Base-by-base conservation (phyloP, 1,140 invertebrate species). In the Oscheius sp. region DNA sequence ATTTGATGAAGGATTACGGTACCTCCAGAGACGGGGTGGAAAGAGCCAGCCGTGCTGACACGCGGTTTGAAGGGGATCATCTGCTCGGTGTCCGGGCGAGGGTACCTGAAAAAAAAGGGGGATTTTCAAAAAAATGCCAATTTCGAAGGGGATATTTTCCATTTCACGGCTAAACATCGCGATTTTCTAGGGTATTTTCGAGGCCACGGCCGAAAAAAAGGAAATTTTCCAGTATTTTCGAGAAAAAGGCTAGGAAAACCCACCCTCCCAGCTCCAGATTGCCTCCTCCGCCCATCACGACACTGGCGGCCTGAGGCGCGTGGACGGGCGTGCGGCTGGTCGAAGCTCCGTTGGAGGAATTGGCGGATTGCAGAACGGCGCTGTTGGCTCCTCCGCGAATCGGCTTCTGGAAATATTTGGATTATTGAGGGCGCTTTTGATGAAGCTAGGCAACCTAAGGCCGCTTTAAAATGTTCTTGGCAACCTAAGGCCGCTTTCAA, bases 11-110 rank as follows among this genome's bases (percentile, higher is more conserved):
- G n/a, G n/a, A n/a, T n/a, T n/a, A n/a, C n/a, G n/a, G 29, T 63
- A 79, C 80, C 82, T n/a, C 82, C 82, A 34, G 79, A 31, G 2
- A 83, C 80, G 3, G 82, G 83, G 78, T 83, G 82, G 31, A 62
- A 82, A 1, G 71, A 64, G 13, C 45, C 75, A 4, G 35, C 69
- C 10, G 76, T 64, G 4, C 68, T 68, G 4, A 68, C 67, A n/a
- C 75, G 77, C 36, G 82, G 83, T 61, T 83, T 83, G 61, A 83
- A 83, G 1, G 82, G 83, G 15, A 83, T 65, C 82, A 83, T 83
- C 73, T 83, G 82, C 7, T 58, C 64, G 4, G 80, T 84, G 65
- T 83, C 82, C 0, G 82, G 82, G 7, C 78, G 68, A 15, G 82
- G 80, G 70, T 72, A 82, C 3, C 79, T 82, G 63, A 10, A 82